Conservation (phyloP, 1,140 invertebrate genomes). For the Halictus rubicundus region DNA sequence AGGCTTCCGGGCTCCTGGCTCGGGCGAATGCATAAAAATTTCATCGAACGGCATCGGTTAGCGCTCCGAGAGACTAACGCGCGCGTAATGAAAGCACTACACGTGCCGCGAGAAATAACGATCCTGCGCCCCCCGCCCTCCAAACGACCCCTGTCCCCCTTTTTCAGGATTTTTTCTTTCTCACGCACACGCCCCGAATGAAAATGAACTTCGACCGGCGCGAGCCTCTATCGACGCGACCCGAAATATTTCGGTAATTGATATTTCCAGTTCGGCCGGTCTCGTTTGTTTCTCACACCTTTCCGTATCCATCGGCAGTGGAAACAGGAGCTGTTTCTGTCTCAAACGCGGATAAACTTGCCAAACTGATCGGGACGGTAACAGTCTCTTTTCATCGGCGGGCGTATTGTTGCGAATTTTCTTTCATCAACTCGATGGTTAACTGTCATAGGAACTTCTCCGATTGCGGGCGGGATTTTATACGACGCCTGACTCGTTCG, state of each 20-base stretch:
- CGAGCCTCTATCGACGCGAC: background rate
- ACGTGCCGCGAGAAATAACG: constrained; percentile 55
- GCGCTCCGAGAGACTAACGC: constrained; percentile 18
- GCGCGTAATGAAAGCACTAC: constrained; percentile 49
- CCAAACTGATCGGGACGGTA: background rate
- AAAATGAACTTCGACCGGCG: constrained; percentile 19
- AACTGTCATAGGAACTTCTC: background rate
- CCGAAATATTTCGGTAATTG: constrained; percentile 37
- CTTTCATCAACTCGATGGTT: background rate
- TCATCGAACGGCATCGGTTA: constrained; percentile 53
- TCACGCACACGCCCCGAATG: background rate
- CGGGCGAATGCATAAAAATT: constrained; percentile 57
- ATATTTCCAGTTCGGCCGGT: constrained; percentile 18
- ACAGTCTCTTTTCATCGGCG: constrained; percentile 6
- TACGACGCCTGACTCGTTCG: background rate
- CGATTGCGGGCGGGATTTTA: background rate
- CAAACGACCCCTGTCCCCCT: too few relatives aligned
- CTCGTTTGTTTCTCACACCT: constrained; percentile 20
- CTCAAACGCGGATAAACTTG: background rate
- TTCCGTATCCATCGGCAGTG: background rate
- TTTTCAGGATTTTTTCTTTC: background rate
- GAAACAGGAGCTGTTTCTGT: background rate
- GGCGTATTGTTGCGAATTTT: background rate
- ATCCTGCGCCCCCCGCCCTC: background rate
- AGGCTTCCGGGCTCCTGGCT: background rate